Base-by-base conservation (phyloP, 2,888 invertebrate species). In the Synanthedon tipuliformis region DNA sequence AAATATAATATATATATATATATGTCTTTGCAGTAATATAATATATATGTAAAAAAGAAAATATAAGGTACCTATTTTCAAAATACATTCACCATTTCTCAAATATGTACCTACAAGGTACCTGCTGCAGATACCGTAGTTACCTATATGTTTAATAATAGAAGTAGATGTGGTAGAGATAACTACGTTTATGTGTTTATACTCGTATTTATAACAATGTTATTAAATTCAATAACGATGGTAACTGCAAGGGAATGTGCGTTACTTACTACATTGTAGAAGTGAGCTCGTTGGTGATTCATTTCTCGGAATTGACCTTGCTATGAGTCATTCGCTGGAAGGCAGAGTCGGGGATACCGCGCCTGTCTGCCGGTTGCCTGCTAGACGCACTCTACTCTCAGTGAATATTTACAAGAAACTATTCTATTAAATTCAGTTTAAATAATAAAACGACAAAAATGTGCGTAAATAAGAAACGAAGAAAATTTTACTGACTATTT, bases 261-360 rank as follows among this genome's bases (percentile, higher is more conserved):
- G 77, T 73, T 73, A 82, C 82, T 68, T 85, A 80, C 61, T 74
- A 67, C 83, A 74, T 85, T 86, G 76, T 84, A 67, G 83, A 83
- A 80, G 78, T 81, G 81, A 81, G 78, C 76, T 75, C 73, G 73
- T 72, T 80, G 84, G 85, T 88, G 88, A 88, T 86, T 88, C 88
- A 88, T 86, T 86, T 86, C 86, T 88, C 87, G 85, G 88, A 88
- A 88, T 88, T 88, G 88, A 88, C 88, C 88, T 88, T 87, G 88
- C 86, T 80, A 87, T 88, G 88, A 88, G 88, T 88, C 88, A 88
- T 85, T 88, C 87, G 85, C 68, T 84, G 81, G 83, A 82, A 85
- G 85, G 86, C 87, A 87, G 85, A 86, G 86, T 85, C 75, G 88
- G 88, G 88, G 87, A 88, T 88, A 87, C 87, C 88, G 88, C 86